These are phyloP conservation scores for Palythoa heliodiscus DNA, from an alignment of 92 coral and sea anemone species.

Conservation along the genomic window DNA sequence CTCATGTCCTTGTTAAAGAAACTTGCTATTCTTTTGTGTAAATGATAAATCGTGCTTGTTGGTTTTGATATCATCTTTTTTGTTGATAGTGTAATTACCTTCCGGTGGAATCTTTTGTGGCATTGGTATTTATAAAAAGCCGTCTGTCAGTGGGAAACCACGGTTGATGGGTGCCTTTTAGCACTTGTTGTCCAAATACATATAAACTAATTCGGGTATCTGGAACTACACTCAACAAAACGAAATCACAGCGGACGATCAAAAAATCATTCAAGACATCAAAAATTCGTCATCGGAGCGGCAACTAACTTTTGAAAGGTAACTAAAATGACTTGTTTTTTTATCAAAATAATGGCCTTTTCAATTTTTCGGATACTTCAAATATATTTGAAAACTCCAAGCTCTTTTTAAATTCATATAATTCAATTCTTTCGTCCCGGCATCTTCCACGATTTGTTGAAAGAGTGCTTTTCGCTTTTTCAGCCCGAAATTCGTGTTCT, in stretches of 20 bases:
- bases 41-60: constrained; percentile 32
- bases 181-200: constrained; percentile 29
- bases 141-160: constrained; percentile 48
- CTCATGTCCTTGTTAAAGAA: constrained; percentile 25
- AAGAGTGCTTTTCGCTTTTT: neutral
- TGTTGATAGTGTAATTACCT: constrained; percentile 44
- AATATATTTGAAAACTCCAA: neutral
- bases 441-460: neutral
- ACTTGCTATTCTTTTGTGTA: constrained; percentile 6
- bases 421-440: neutral
- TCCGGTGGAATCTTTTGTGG: constrained; percentile 41
- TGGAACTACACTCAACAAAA: constrained; percentile 11
- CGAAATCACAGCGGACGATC: constrained; percentile 10
- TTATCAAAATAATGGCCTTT: neutral
- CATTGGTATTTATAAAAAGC: constrained; percentile 36
- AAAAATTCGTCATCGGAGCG: neutral
- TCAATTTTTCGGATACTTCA: neutral
- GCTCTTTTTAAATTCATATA: neutral
- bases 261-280: too few relatives aligned
- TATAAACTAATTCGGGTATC: constrained; percentile 10
- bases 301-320: constrained; percentile 16
- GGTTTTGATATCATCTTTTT: constrained; percentile 33
- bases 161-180: constrained; percentile 27
- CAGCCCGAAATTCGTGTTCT: neutral
- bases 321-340: neutral